phyloP scores from a whole-genome alignment of 2,797 vertebrate genomes.

The Hypotaenidia okinawae region DNA sequence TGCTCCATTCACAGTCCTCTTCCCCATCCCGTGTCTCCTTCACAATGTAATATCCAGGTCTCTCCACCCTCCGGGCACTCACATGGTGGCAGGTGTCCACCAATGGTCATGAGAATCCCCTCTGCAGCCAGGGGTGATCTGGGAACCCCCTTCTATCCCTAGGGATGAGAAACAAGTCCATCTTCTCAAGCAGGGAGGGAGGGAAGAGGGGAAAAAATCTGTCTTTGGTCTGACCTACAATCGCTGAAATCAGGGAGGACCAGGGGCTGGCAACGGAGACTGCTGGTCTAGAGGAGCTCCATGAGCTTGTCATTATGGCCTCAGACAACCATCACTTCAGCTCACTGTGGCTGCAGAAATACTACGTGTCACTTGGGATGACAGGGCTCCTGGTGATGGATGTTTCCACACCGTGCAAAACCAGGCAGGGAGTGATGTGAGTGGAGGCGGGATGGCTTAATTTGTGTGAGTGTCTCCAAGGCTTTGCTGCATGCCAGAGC shows the following conservation, averaged over 20 bases:
- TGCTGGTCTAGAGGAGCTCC: neutral
- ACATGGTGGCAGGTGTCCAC: neutral
- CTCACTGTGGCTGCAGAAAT: slow-evolving; percentile 20
- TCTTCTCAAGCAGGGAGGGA: neutral
- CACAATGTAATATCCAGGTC: neutral
- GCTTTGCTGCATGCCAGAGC: neutral
- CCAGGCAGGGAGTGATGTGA: slow-evolving; percentile 4
- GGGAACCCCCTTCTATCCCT: neutral
- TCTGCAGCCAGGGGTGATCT: neutral
- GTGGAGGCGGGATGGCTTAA: neutral
- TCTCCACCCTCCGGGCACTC: neutral
- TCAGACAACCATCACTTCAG: neutral
- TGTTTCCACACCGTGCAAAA: neutral
- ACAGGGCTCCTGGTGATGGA: neutral
- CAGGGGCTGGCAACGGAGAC: neutral
- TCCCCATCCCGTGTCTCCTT: neutral
- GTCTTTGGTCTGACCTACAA: neutral
- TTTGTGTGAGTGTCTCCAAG: slow-evolving; percentile 10
- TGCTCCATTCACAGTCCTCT: neutral
- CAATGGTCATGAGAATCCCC: neutral
- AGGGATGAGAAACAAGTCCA: neutral
- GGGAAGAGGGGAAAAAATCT: neutral
- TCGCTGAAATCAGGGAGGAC: neutral
- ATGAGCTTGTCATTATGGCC: neutral
- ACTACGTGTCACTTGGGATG: neutral